Conservation (phyloP, 2,888 invertebrate genomes). For the Stenurella melanura region DNA sequence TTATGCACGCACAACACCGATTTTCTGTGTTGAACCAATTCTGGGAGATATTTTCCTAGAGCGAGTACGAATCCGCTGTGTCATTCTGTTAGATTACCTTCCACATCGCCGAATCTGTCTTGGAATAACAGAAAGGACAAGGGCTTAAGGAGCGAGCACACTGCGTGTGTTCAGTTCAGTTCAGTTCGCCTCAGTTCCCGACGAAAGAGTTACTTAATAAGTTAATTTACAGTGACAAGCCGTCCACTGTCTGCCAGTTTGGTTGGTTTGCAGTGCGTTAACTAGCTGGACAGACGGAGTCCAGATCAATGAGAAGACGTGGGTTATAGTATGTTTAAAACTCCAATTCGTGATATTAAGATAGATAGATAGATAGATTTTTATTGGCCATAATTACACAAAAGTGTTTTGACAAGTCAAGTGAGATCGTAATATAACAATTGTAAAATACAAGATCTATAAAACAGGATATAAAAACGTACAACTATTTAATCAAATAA, state of each 20-base stretch:
- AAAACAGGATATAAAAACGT: no score
- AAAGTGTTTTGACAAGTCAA: no score
- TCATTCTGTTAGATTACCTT: background rate
- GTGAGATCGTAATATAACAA: no score
- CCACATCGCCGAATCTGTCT: background rate
- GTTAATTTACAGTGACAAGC: background rate
- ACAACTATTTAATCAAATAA: no score
- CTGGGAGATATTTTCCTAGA: background rate
- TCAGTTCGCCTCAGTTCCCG: background rate
- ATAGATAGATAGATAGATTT: no score
- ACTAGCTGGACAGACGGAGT: no score
- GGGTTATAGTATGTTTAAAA: no score
- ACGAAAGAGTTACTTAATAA: background rate
- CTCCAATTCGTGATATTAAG: no score
- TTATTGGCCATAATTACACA: no score
- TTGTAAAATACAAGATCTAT: no score
- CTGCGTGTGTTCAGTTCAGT: background rate
- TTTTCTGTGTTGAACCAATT: background rate
- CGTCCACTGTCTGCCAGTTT: background rate
- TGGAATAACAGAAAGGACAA: background rate
- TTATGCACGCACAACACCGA: background rate
- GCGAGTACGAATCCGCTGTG: background rate
- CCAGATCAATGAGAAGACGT: no score
- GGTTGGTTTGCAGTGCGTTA: background rate
- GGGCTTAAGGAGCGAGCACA: background rate